Conservation (phyloP, 1,140 invertebrate genomes). For the Aporrectodea caliginosa region DNA sequence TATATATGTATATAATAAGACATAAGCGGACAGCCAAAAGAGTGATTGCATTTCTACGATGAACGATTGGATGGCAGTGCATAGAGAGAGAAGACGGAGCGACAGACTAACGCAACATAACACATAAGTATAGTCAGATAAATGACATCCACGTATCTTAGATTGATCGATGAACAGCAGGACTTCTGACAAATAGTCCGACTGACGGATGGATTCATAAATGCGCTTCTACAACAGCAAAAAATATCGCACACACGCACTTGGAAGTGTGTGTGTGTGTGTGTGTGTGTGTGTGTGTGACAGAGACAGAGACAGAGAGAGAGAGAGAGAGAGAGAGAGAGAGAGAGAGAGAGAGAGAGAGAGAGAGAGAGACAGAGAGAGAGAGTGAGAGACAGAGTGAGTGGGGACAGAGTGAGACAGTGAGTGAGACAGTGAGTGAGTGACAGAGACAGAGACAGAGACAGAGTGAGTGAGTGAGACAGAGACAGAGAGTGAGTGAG, state of each 20-base stretch:
- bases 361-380: conserved; percentile 1
- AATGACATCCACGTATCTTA: background rate
- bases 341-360: conserved; percentile 4
- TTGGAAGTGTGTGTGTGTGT: no score
- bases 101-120: no score
- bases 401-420: background rate
- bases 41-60: no score
- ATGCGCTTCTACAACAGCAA: background rate
- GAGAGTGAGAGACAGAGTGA: background rate
- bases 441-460: conserved; percentile 1
- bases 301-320: background rate
- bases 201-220: background rate
- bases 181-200: background rate
- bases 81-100: no score
- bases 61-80: no score
- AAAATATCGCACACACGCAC: background rate
- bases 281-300: no score
- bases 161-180: background rate
- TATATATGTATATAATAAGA: no score
- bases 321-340: background rate
- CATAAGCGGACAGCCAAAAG: no score
- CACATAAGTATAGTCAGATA: no score
- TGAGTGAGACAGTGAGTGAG: conserved; percentile 10
- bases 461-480: conserved; percentile 4
- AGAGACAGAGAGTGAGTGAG: background rate